Base-by-base conservation (phyloP, 35 echinoderm and acorn worm species). In the Apostichopus japonicus region DNA sequence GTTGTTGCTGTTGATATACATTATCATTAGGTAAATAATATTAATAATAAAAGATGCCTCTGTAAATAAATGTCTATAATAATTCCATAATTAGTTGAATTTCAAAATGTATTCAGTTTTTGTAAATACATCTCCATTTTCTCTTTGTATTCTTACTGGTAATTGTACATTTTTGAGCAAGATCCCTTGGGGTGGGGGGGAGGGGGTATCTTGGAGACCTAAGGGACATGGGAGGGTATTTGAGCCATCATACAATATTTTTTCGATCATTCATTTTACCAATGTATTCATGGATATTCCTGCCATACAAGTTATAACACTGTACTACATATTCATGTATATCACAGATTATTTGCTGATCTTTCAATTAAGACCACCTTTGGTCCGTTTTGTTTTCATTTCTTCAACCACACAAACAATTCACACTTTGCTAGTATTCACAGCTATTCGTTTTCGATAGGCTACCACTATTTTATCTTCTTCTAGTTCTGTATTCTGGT, bases 371-470 rank as follows among this genome's bases (percentile, higher is more conserved):
- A 7, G 7, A 75, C 22, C 71, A 73, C 15, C 15, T 21, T 21
- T 75, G 16, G 16, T 75, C 71, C 15, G 0, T 75, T 75, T 75
- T 75, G 16, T 23, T 75, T 75, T n/a, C 71, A 75, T 21, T 75
- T 75, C 71, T 75, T 75, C 71, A 75, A 75, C n/a, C 7, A 75
- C 71, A 75, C 71, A 24, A 75, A 75, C 71, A 19, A 21, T 75
- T 75, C 71, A 75, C n/a, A 75, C n/a, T 75, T n/a, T 75, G 71
- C n/a, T 75, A 23, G 71, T 75, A 75, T 75, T 75, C 71, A 75
- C n/a, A n/a, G 71, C 71, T 75, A 23, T 19, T 4, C 15, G 71
- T 75, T 75, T 75, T 75, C 71, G n/a, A 19, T 19, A 21, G 71
- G 71, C n/a, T 6, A 7, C n/a, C 71, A 75, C 71, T 75, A 4